Evolutionary conservation across 2,888 invertebrate species (phyloP), one percentile per base, ranked within the genome.

Genomic region (Tromatobia lineatoria): DNA sequence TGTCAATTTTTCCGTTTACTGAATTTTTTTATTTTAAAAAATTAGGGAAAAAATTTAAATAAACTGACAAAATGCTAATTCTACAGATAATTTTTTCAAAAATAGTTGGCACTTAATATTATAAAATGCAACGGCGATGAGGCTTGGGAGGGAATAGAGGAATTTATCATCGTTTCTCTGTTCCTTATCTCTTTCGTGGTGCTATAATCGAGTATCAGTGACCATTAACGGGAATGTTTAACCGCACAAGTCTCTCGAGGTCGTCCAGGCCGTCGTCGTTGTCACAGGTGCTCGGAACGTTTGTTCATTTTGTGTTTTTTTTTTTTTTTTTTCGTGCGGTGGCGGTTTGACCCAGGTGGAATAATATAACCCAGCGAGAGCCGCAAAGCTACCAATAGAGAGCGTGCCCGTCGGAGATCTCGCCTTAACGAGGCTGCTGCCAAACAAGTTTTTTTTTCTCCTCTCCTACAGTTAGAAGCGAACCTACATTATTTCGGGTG

Each of bases 221-320:
- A 47, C 47, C 10, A 67, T 67, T 67, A 67, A 67, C 67, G 67
- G 47, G 67, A 67, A 67, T 25, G 67, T 67, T 67, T 47, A 67
- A 47, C 67, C 67, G 47, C 67, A 67, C 67, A 25, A 67, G 23
- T 47, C 8, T 23, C 61, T 59, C 25, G 29, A 73, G 45, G 29
- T 47, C 29, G 47, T 18, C 45, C 25, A 34, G 13, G 18, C 25
- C 59, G 73, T 45, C 29, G n/a, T 18, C 45, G 29, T 50, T 54
- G 54, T 71, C 20, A 23, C 70, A 42, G 52, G 57, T 71, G 57
- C 42, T 42, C 7, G 42, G 8, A 45, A 42, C 47, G 38, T 69
- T 18, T 34, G 3, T 38, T 25, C 54, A 13, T n/a, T 42, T 20
- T 57, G 11, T n/a, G 38, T 70, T 71, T 71, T n/a, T 38, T 38